These are phyloP conservation scores for Erebia palarica DNA, from an alignment of 2,888 invertebrate species.

Conservation along the genomic window DNA sequence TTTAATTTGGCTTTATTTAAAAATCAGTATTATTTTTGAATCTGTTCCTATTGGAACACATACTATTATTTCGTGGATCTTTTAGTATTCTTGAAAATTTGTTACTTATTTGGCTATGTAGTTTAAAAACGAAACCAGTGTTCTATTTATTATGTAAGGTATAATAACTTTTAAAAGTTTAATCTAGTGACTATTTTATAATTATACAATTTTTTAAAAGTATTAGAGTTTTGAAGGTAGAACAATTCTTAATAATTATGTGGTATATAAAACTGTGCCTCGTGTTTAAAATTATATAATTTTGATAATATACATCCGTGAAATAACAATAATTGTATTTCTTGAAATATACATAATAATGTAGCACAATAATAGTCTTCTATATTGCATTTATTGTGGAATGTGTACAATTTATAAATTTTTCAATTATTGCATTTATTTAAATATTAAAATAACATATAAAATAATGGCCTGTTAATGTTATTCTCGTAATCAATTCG, in stretches of 20 bases:
- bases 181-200: background rate
- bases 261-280: too few relatives aligned
- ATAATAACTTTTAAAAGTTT: background rate
- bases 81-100: background rate
- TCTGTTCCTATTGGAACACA: background rate
- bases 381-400: too few relatives aligned
- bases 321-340: too few relatives aligned
- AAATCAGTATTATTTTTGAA: constrained; percentile 12
- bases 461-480: too few relatives aligned
- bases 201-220: background rate
- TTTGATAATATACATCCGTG: too few relatives aligned
- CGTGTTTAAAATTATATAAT: too few relatives aligned
- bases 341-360: too few relatives aligned
- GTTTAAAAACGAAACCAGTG: background rate
- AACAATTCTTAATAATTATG: too few relatives aligned
- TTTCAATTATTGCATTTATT: background rate
- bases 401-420: background rate
- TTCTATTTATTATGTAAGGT: background rate
- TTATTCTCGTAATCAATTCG: too few relatives aligned
- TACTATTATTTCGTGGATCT: background rate
- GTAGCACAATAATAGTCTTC: too few relatives aligned
- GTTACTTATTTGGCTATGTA: background rate
- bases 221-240: too few relatives aligned
- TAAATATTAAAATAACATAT: background rate
- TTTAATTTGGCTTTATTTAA: constrained; percentile 3